phyloP scores from a whole-genome alignment of 2,888 invertebrate species.

The Andrena marginata region DNA sequence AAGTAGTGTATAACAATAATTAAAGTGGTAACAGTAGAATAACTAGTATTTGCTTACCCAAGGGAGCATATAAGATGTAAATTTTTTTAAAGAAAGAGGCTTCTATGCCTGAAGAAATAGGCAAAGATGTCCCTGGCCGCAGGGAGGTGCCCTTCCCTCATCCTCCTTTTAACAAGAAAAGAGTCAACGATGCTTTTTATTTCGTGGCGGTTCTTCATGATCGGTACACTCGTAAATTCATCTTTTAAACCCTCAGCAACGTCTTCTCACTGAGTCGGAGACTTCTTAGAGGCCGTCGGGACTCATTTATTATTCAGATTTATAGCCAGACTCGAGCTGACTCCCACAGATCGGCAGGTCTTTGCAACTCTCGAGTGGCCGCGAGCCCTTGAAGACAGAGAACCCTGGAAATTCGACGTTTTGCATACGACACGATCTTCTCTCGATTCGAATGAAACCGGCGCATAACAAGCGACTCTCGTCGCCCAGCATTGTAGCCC shows the following conservation, averaged over 20 bases:
- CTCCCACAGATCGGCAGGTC: conserved; percentile 85
- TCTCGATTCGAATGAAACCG: conserved; percentile 81
- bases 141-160: conserved; percentile 22
- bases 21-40: no score
- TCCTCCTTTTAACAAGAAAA: conserved; percentile 21
- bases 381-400: conserved; percentile 73
- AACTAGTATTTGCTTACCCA: background rate
- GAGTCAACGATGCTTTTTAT: conserved; percentile 40
- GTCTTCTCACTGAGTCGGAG: conserved; percentile 83
- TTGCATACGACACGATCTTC: conserved; percentile 85
- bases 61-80: background rate
- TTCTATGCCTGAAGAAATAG: background rate
- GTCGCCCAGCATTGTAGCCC: conserved; percentile 69
- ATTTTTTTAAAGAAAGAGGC: background rate
- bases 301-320: conserved; percentile 85
- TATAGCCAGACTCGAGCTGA: conserved; percentile 83
- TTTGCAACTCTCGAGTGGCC: conserved; percentile 78
- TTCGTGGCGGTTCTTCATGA: conserved; percentile 52
- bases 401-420: conserved; percentile 84
- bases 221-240: conserved; percentile 82
- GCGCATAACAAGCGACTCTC: conserved; percentile 81
- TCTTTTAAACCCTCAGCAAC: conserved; percentile 81
- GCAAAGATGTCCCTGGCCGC: background rate
- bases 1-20: no score
- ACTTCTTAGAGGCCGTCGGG: conserved; percentile 85